Evolutionary conservation across 2,113 vertebrate species (phyloP), one percentile per base, ranked within the genome.

Genomic region (Monopterus albus): DNA sequence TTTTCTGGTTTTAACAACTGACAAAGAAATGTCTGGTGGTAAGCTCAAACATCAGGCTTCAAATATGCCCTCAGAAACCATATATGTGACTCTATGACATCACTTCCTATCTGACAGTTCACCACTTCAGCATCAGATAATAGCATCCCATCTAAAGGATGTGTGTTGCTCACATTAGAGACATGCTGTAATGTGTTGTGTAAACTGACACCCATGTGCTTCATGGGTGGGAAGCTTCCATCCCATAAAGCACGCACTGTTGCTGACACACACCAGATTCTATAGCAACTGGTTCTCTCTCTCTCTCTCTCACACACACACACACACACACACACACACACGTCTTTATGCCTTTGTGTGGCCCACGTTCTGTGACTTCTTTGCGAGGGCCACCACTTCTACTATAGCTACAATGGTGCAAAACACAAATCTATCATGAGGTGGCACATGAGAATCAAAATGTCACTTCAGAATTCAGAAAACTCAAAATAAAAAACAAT

Each of bases 131-230:
- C 43, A 79, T 68, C 47, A 60, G 64, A 80, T 80, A 75, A 86
- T 78, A 72, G 60, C 66, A 49, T 43, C 29, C 21, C 55, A 29
- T 55, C 47, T 28, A 42, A 33, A 47, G 46, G 8, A n/a, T 8
- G 46, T 18, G 40, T 33, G 35, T 6, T 52, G 63, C 38, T 87
- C 79, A 79, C 49, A 49, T 57, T 76, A 71, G 58, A 59, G 39
- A 66, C 42, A 61, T n/a, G 49, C 53, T 78, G 59, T 70, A 59
- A 83, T 68, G 71, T 81, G 73, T 83, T 83, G 75, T 82, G 75
- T 71, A 75, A 82, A 47, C 53, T 61, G 75, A 85, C 72, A 74
- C 75, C 56, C 55, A 46, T 69, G 70, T 69, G 59, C 74, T 75
- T 51, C 59, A 74, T 83, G 80, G 80, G 77, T 83, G 83, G 67